phyloP scores from a whole-genome alignment of 1,140 invertebrate species.

The Drosophila orena region DNA sequence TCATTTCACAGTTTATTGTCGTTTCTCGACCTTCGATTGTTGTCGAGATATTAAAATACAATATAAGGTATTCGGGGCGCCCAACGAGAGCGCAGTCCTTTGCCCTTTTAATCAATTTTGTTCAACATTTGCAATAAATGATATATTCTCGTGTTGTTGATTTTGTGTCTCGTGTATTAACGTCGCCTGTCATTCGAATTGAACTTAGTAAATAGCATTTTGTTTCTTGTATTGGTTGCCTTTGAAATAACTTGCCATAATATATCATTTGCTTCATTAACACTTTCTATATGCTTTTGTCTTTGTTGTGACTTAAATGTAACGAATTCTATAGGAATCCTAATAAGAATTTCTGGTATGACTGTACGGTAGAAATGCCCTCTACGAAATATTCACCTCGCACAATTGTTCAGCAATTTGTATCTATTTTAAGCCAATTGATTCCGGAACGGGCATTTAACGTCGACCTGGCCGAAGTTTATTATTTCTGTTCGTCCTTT shows the following conservation, averaged over 20 bases:
- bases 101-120: constrained; percentile 38
- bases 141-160: constrained; percentile 67
- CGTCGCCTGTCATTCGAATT: constrained; percentile 63
- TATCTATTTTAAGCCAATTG: constrained; percentile 1
- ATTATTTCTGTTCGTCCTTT: constrained; percentile 9
- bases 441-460: constrained; percentile 43
- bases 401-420: neutral
- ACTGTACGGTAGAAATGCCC: constrained; percentile 40
- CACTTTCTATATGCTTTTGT: constrained; percentile 62
- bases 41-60: constrained; percentile 85
- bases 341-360: constrained; percentile 54
- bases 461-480: constrained; percentile 33
- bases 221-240: constrained; percentile 38
- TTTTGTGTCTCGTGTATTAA: constrained; percentile 52
- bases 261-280: constrained; percentile 72
- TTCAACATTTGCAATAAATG: constrained; percentile 78
- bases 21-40: constrained; percentile 84
- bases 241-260: constrained; percentile 73
- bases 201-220: constrained; percentile 72
- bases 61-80: constrained; percentile 65
- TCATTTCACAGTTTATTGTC: constrained; percentile 85
- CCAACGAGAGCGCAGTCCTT: constrained; percentile 52
- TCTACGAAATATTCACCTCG: constrained; percentile 1
- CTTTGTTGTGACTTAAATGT: constrained; percentile 52
- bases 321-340: constrained; percentile 57